Evolutionary conservation across 2,888 invertebrate genomes (phyloP).

Genomic region (Lepetodrilus schrolli): DNA sequence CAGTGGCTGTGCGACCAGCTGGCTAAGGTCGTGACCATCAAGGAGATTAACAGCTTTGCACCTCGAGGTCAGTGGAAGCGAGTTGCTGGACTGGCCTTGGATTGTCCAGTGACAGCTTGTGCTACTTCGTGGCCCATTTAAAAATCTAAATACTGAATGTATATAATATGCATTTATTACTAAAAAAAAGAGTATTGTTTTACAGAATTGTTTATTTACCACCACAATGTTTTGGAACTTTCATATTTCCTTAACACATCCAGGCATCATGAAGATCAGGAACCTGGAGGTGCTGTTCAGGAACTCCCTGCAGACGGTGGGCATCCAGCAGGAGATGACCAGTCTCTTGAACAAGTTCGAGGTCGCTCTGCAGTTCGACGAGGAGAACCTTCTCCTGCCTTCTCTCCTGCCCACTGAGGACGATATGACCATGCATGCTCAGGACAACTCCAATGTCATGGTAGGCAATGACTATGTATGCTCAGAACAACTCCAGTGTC

Average conservation of each 20-base stretch:
- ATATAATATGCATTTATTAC: no score
- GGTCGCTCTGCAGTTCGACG: constrained; percentile 96
- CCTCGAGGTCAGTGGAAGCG: constrained; percentile 85
- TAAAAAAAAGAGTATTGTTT: no score
- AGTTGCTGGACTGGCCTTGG: no score
- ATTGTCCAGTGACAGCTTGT: no score
- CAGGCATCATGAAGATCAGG: constrained; percentile 92
- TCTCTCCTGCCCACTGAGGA: constrained; percentile 88
- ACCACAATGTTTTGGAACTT: no score
- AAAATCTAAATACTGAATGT: no score
- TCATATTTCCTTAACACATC: constrained; percentile 33
- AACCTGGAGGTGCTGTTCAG: constrained; percentile 94
- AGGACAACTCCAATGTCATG: constrained; percentile 46
- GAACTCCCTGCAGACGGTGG: constrained; percentile 80
- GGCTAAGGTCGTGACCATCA: constrained; percentile 95
- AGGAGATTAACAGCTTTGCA: constrained; percentile 97
- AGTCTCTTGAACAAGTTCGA: constrained; percentile 96
- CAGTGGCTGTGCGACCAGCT: constrained; percentile 99
- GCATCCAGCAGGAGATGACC: constrained; percentile 87
- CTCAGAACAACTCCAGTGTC: constrained; percentile 45
- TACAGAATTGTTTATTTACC: no score
- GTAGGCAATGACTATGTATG: constrained; percentile 42
- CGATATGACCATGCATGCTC: constrained; percentile 40
- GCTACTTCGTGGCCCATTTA: no score
- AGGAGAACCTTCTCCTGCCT: constrained; percentile 90